Conservation (phyloP, 2,113 vertebrate species). For the Microtus oregoni region DNA sequence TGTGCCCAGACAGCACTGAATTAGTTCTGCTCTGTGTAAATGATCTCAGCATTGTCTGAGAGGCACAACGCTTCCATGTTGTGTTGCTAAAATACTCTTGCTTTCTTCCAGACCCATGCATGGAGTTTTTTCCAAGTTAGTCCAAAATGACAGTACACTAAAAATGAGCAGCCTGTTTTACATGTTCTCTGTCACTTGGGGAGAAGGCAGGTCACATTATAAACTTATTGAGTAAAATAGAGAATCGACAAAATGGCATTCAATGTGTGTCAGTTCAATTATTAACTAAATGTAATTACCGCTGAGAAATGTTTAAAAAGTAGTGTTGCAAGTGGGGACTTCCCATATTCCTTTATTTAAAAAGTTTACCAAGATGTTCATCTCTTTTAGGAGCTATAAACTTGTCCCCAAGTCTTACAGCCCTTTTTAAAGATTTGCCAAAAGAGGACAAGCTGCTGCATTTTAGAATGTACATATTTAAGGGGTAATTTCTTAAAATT, state of each 20-base stretch:
- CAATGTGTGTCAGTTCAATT: neutral
- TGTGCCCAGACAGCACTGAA: constrained; percentile 62
- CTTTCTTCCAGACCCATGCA: constrained; percentile 9
- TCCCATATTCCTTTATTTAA: constrained; percentile 28
- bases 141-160: constrained; percentile 36
- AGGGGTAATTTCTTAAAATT: neutral
- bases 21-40: constrained; percentile 68
- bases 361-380: neutral
- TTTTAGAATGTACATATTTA: constrained; percentile 35
- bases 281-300: constrained; percentile 38
- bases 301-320: constrained; percentile 25
- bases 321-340: neutral
- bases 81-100: constrained; percentile 59
- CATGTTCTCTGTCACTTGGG: constrained; percentile 3
- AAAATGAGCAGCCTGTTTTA: constrained; percentile 34
- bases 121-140: constrained; percentile 31
- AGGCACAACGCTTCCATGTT: constrained; percentile 45
- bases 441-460: neutral
- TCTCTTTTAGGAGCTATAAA: neutral
- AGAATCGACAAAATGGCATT: neutral
- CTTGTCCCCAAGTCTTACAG: neutral
- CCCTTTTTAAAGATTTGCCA: neutral
- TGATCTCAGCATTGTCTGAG: neutral
- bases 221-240: constrained; percentile 21
- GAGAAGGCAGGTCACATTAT: neutral